Evolutionary conservation across 2,797 vertebrate species (phyloP).

Genomic region (Poecilia picta): DNA sequence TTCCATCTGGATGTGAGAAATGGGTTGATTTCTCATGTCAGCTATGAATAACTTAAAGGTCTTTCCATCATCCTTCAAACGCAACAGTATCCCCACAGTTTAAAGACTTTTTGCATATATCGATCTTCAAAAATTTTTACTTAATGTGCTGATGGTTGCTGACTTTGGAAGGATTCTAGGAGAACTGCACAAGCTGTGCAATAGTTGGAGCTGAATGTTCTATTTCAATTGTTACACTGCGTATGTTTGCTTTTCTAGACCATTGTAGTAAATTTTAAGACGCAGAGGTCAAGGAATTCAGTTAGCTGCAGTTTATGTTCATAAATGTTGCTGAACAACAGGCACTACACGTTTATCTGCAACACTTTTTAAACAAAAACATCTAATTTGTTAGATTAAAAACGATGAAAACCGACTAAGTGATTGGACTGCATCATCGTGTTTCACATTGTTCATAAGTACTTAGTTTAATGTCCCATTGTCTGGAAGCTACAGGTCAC

Average conservation of each 20-base stretch:
- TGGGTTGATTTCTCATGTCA: not conserved
- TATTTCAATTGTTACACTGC: not conserved
- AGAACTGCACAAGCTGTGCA: not conserved
- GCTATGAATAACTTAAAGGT: not conserved
- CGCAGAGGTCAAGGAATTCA: not conserved
- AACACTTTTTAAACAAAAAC: not conserved
- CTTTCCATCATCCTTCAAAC: not conserved
- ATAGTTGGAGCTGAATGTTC: not conserved
- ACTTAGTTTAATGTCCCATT: not conserved
- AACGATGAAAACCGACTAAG: not conserved
- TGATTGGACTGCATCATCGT: not conserved
- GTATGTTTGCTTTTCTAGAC: not conserved
- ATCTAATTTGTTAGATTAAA: not conserved
- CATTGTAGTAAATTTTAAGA: not conserved
- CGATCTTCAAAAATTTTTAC: not conserved
- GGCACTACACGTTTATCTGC: not conserved
- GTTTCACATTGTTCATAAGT: not conserved
- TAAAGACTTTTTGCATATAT: not conserved
- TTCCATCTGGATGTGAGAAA: not conserved
- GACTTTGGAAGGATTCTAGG: not conserved
- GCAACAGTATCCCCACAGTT: not conserved
- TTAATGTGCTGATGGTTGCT: not conserved
- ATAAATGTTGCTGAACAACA: not conserved
- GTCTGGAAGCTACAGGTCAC: not conserved
- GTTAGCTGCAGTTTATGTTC: not conserved